Base-by-base conservation (phyloP, 1,140 invertebrate species). In the Ostrea edulis region DNA sequence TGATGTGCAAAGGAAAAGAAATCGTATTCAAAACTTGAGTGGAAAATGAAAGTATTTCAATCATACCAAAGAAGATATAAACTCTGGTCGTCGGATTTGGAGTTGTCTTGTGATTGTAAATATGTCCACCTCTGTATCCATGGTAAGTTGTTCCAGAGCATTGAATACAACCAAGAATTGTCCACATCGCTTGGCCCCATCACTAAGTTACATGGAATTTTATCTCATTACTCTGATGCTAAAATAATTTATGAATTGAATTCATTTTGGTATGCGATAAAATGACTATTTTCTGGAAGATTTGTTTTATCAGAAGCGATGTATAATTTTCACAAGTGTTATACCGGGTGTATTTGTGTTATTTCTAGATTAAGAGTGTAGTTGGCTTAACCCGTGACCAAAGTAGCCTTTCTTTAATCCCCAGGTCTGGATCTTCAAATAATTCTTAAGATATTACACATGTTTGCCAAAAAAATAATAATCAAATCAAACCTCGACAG, bases 91-190 rank as follows among this genome's bases (percentile, higher is more conserved):
- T 52, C 86, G 20, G 8, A 65, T 52, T 14, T 83, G 54, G 20
- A 87, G 81, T 51, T 87, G 86, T 20, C 86, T 55, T 11, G 62
- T 55, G n/a, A 82, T 62, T 2, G 82, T 58, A 68, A 87, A 87
- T 68, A 87, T 44, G 25, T 87, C 86, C 52, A 87, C 82, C 52
- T 83, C 77, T 55, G 52, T 71, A 44, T 87, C 86, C 44, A 87
- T 25, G 25, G 58, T 84, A 17, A 87, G 51, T n/a, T 83, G 77
- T 82, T 87, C 54, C 5, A 82, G 55, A 25, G 81, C 71, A 11
- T 87, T 87, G 12, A 51, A 82, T 51, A 87, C 54, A 0, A 55
- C 77, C 55, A 81, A 87, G 51, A 87, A 87, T 11, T 58, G 81
- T 7, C 82, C 86, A 84, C 86, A 87, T 1, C 82, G 86, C 22